These are phyloP conservation scores for Alosa alosa DNA, from an alignment of 2,113 vertebrate species.

Conservation along the genomic window DNA sequence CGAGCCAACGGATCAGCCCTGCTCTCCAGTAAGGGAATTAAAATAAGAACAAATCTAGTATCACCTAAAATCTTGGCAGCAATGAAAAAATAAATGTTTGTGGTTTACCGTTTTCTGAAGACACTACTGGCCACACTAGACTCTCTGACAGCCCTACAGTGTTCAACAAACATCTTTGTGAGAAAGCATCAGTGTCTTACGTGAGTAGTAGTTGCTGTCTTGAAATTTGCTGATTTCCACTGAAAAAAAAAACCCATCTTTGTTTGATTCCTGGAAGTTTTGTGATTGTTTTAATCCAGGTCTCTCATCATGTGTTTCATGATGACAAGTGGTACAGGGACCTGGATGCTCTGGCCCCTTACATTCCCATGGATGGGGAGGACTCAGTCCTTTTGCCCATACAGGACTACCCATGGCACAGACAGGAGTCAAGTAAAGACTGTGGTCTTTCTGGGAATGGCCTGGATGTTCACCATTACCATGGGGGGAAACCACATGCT, in stretches of 20 bases:
- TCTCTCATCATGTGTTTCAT: slow-evolving; percentile 23
- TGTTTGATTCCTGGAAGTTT: not conserved
- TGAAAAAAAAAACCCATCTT: not conserved
- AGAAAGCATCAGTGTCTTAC: not conserved
- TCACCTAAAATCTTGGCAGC: not conserved
- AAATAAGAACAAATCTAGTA: not conserved
- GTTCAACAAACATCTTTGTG: not conserved
- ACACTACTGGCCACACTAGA: not conserved
- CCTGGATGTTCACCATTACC: not conserved
- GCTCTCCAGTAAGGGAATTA: not conserved
- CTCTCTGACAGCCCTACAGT: not conserved
- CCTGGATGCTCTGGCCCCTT: slow-evolving; percentile 57
- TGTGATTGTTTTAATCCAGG: not conserved
- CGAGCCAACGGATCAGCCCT: not conserved
- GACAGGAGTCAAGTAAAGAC: not conserved
- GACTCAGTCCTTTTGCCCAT: slow-evolving; percentile 53
- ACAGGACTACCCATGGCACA: slow-evolving; percentile 1
- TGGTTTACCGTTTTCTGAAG: not conserved
- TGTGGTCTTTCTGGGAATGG: not conserved
- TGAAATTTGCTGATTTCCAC: not conserved
- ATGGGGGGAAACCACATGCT: not conserved
- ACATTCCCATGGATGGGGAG: slow-evolving; percentile 58
- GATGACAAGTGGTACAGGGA: slow-evolving; percentile 46
- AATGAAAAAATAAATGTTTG: not conserved
- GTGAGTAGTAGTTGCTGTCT: not conserved